Base-by-base conservation (phyloP, 2,113 vertebrate species). In the Cyprinus carpio region DNA sequence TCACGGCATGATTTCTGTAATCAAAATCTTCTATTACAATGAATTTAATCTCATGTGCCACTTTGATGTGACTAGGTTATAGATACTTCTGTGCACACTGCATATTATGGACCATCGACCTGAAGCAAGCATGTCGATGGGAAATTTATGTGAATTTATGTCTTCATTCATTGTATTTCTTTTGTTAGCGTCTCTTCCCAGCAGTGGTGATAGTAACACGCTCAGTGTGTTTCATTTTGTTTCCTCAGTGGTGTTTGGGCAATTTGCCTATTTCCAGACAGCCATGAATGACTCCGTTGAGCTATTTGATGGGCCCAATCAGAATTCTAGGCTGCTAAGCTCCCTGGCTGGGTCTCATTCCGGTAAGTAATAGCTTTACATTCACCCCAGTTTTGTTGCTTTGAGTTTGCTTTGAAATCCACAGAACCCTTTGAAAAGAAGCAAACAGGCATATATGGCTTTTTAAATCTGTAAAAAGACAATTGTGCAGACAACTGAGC, bases 211-310 rank as follows among this genome's bases (percentile, higher is more conserved):
- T 60, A 81, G 75, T 86, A 85, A 85, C 67, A 75, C 20, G 43
- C 71, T 87, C 60, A 25, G 20, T 37, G 23, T 6, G 58, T 71
- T 84, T 81, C 20, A 7, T 84, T 75, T 29, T 65, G 76, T 67
- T 81, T 91, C 85, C 88, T 1, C 88, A 99, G 97, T 99, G 94
- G 97, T 99, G 1, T 99, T 99, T 88, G 98, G 98, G 83, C 98
- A 99, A 90, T 99, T 99, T 92, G 97, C 97, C 76, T 96, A 96
- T 87, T 99, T 99, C 92, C 98, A 99, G 90, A 99, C 98, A 12
- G 95, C 98, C 0, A 95, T 98, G 93, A 98, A 97, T n/a, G 98
- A 99, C 89, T 92, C 98, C 0, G 97, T 96, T 43, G 98, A 99
- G 83, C 89, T 99, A 60, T 99, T 99, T 92, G 98, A 99, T 86